Evolutionary conservation across 2,888 invertebrate species (phyloP).

Genomic region (Leptopilina syphax): DNA sequence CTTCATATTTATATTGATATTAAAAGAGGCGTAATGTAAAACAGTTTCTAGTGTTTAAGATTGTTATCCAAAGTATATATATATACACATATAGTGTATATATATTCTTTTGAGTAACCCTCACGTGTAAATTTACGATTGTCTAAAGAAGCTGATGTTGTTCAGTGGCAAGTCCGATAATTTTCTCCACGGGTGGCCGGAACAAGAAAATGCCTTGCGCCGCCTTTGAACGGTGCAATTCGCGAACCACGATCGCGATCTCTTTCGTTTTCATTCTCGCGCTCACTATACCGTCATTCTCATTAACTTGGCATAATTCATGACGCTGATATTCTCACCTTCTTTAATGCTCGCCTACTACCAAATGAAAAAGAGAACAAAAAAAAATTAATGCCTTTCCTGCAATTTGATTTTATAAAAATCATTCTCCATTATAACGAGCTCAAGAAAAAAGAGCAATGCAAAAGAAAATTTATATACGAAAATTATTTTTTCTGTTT

Average conservation of each 20-base stretch:
- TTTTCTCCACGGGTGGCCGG: slow-evolving; percentile 66
- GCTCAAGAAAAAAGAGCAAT: too few species aligned
- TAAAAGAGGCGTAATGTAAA: slow-evolving; percentile 31
- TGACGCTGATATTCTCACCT: slow-evolving; percentile 19
- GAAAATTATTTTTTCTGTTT: too few species aligned
- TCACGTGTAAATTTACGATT: slow-evolving; percentile 63
- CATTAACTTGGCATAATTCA: slow-evolving; percentile 61
- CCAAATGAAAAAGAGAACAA: too few species aligned
- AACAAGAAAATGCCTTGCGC: slow-evolving; percentile 60
- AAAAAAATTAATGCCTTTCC: too few species aligned
- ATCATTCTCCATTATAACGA: too few species aligned
- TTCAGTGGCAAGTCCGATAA: slow-evolving; percentile 60
- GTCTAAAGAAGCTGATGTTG: slow-evolving; percentile 47
- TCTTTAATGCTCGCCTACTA: background rate
- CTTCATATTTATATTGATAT: slow-evolving; percentile 8
- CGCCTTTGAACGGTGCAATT: slow-evolving; percentile 60
- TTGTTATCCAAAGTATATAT: slow-evolving; percentile 47
- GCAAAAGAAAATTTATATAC: too few species aligned
- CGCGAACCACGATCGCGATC: slow-evolving; percentile 54
- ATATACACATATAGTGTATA: background rate
- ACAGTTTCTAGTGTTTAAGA: slow-evolving; percentile 38
- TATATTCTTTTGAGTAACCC: slow-evolving; percentile 29
- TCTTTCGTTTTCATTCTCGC: slow-evolving; percentile 44
- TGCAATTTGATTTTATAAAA: too few species aligned
- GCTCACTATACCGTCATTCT: slow-evolving; percentile 61